Percentiles rank a stretch among this genome's conserved stretches.
Evolutionary conservation across 2,113 vertebrate genomes (phyloP).

Genomic region (Dicrurus megarhynchus): DNA sequence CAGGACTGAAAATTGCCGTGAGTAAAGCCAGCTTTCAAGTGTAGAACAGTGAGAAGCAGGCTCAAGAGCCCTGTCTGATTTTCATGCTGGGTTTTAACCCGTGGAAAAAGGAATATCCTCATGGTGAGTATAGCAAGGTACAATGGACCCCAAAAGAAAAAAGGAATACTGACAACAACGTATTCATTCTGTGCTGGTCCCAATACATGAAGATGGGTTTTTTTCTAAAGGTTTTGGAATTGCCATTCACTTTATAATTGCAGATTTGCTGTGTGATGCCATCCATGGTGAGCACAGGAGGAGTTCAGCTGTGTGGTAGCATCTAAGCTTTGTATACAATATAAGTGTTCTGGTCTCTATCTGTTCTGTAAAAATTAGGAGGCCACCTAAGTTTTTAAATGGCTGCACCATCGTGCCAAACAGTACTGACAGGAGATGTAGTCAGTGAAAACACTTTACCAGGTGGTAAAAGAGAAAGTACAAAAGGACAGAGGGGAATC

Average conservation of each 20-base stretch:
- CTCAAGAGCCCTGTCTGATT: background rate
- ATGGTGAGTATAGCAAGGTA: background rate
- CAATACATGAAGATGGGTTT: background rate
- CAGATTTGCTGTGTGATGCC: background rate
- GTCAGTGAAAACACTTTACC: background rate
- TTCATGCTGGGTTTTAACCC: background rate
- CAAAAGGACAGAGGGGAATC: background rate
- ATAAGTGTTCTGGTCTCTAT: background rate
- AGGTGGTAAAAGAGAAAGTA: background rate
- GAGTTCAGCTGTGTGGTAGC: background rate
- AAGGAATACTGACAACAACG: background rate
- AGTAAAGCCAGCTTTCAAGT: background rate
- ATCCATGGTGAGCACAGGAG: background rate
- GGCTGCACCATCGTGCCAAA: background rate
- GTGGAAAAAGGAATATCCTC: background rate
- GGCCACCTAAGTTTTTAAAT: background rate
- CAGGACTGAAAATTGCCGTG: background rate
- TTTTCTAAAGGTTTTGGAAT: background rate
- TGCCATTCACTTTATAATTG: background rate
- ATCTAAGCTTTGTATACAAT: slow-evolving; percentile 19
- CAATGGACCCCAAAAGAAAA: background rate
- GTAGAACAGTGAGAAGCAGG: background rate
- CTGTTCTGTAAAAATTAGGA: slow-evolving; percentile 1
- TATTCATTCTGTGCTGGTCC: background rate
- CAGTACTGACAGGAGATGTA: background rate